These are phyloP conservation scores for Quadroppia sp. DNA, from an alignment of 2,888 invertebrate genomes.

Conservation along the genomic window DNA sequence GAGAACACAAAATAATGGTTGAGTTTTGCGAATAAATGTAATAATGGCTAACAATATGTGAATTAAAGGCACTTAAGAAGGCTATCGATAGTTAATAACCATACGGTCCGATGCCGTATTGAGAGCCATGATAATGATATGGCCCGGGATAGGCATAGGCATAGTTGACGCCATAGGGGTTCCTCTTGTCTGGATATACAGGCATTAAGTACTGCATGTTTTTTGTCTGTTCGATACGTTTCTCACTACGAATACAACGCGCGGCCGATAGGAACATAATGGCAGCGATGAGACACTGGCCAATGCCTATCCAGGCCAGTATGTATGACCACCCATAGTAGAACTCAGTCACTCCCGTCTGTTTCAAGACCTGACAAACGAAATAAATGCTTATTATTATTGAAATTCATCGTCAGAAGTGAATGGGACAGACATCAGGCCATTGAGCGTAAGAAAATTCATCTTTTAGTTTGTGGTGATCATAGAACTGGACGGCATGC, in stretches of 20 bases:
- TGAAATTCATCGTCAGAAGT: background rate
- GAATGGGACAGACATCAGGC: conserved; percentile 54
- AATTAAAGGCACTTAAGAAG: conserved; percentile 29
- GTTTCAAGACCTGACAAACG: conserved; percentile 47
- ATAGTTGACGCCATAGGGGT: conserved; percentile 58
- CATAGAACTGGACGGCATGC: conserved; percentile 94
- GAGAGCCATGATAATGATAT: conserved; percentile 73
- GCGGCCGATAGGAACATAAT: conserved; percentile 89
- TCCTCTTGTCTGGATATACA: conserved; percentile 93
- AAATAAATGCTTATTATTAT: background rate
- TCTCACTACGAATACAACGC: conserved; percentile 87
- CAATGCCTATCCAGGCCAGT: conserved; percentile 94
- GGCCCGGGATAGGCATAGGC: conserved; percentile 85
- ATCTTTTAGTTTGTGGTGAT: conserved; percentile 87
- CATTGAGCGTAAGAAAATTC: conserved; percentile 89
- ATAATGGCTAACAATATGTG: conserved; percentile 24
- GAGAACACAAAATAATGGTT: background rate
- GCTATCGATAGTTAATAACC: conserved; percentile 65
- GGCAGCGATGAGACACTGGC: conserved; percentile 81
- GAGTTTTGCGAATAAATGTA: conserved; percentile 10
- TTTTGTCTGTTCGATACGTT: conserved; percentile 89
- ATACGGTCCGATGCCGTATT: conserved; percentile 73
- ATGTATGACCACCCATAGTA: conserved; percentile 94
- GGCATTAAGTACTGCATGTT: conserved; percentile 85
- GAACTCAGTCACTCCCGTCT: conserved; percentile 48